These are phyloP conservation scores for Bombycilla garrulus DNA, from an alignment of 2,113 vertebrate species.

Conservation along the genomic window DNA sequence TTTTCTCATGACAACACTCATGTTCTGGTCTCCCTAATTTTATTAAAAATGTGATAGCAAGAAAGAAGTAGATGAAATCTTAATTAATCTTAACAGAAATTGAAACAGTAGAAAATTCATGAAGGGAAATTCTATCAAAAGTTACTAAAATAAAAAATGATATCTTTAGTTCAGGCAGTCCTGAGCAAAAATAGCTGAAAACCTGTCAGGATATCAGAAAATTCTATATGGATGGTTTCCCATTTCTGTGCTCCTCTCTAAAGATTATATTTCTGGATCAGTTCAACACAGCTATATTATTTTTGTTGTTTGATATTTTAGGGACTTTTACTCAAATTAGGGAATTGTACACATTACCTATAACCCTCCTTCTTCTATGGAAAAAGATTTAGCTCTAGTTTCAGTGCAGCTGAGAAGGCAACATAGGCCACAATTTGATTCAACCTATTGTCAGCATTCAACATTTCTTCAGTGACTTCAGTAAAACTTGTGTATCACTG, in stretches of 20 bases:
- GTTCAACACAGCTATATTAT: not conserved
- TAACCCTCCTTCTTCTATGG: not conserved
- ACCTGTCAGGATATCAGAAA: not conserved
- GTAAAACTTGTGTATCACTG: not conserved
- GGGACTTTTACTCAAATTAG: not conserved
- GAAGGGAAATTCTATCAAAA: not conserved
- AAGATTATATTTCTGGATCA: not conserved
- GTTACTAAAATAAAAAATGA: not conserved
- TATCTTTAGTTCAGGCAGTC: not conserved
- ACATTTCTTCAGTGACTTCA: not conserved
- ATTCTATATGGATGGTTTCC: not conserved
- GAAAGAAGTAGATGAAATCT: not conserved
- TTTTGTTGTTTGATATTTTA: not conserved
- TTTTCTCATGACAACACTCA: not conserved
- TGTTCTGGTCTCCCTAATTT: not conserved
- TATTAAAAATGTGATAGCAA: not conserved
- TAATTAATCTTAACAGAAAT: not conserved
- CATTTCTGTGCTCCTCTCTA: not conserved
- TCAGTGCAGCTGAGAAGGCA: not conserved
- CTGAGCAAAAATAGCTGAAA: not conserved
- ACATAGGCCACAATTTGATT: rapidly evolving
- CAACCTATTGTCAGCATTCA: not conserved
- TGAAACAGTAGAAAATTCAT: not conserved
- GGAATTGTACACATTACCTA: not conserved
- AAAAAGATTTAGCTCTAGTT: not conserved